Percentiles rank a stretch among this genome's conserved stretches.
phyloP scores from a whole-genome alignment of 2,797 vertebrate genomes.

The Liasis olivaceus region DNA sequence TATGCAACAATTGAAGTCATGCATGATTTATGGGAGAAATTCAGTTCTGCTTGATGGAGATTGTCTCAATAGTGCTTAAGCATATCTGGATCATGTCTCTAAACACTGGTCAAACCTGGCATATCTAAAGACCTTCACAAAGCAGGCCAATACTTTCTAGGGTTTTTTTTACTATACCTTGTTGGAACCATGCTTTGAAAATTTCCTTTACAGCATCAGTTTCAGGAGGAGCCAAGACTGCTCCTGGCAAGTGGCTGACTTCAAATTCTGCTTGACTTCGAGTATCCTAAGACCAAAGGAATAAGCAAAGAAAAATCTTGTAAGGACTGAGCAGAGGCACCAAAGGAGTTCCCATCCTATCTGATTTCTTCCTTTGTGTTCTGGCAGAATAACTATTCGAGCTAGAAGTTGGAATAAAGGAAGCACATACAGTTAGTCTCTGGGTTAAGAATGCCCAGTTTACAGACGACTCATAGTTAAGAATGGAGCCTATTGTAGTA shows the following conservation, averaged over 20 bases:
- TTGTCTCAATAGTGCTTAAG: not conserved
- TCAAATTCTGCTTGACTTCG: constrained; percentile 30
- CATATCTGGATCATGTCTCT: not conserved
- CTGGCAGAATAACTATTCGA: not conserved
- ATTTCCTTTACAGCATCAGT: not conserved
- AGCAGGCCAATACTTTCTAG: not conserved
- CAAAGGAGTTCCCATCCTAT: not conserved
- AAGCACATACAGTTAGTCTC: no score
- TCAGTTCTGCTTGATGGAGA: not conserved
- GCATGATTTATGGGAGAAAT: not conserved
- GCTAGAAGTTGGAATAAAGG: not conserved
- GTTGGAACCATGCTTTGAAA: not conserved
- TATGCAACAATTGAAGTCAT: not conserved
- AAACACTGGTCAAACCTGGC: not conserved
- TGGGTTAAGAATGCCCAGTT: no score
- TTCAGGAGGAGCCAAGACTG: not conserved
- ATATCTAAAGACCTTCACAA: not conserved
- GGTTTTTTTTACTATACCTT: not conserved
- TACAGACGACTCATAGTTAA: no score
- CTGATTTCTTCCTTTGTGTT: not conserved
- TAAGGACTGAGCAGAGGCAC: not conserved
- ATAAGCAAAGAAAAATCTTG: not conserved
- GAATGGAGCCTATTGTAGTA: no score
- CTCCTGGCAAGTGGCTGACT: constrained; percentile 26
- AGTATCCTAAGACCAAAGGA: constrained; percentile 7